Evolutionary conservation across 1,140 invertebrate genomes (phyloP).

Genomic region (Drosophila albomicans): DNA sequence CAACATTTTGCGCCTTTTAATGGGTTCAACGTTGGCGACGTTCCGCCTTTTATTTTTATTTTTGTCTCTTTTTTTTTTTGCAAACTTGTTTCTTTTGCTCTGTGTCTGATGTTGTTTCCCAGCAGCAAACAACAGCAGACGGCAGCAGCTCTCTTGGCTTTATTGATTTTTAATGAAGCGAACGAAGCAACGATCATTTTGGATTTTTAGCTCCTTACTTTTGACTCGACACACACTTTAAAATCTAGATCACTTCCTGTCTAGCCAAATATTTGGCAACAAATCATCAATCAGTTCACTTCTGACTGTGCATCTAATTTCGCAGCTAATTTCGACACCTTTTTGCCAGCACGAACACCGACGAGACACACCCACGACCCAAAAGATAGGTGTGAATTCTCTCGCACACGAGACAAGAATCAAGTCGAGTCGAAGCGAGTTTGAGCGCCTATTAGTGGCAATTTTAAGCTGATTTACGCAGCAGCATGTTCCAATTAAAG

Average conservation of each 20-base stretch:
- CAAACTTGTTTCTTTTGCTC: slow-evolving; percentile 58
- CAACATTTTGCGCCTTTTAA: slow-evolving; percentile 73
- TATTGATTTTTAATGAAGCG: slow-evolving; percentile 84
- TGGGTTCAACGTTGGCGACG: slow-evolving; percentile 28
- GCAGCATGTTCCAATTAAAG: slow-evolving; percentile 83
- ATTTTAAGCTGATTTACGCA: slow-evolving; percentile 83
- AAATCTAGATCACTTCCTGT: slow-evolving; percentile 44
- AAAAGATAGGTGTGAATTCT: slow-evolving; percentile 56
- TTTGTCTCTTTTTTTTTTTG: no score
- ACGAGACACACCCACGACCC: not conserved
- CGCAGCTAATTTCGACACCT: slow-evolving; percentile 47
- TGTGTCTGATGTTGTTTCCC: not conserved
- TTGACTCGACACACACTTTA: not conserved
- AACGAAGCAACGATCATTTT: slow-evolving; percentile 57
- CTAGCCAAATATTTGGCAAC: slow-evolving; percentile 74
- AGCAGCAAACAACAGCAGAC: not conserved
- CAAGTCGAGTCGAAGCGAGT: slow-evolving; percentile 7
- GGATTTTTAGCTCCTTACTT: not conserved
- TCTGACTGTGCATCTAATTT: slow-evolving; percentile 24
- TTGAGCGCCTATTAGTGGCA: slow-evolving; percentile 79
- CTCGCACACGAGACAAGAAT: slow-evolving; percentile 46
- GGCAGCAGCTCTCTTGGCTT: slow-evolving; percentile 61
- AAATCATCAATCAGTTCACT: slow-evolving; percentile 68
- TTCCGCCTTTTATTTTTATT: not conserved
- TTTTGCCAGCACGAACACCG: slow-evolving; percentile 12